Evolutionary conservation across 2,797 vertebrate species (phyloP), one percentile per base, ranked within the genome.

Genomic region (Crocidura indochinensis): DNA sequence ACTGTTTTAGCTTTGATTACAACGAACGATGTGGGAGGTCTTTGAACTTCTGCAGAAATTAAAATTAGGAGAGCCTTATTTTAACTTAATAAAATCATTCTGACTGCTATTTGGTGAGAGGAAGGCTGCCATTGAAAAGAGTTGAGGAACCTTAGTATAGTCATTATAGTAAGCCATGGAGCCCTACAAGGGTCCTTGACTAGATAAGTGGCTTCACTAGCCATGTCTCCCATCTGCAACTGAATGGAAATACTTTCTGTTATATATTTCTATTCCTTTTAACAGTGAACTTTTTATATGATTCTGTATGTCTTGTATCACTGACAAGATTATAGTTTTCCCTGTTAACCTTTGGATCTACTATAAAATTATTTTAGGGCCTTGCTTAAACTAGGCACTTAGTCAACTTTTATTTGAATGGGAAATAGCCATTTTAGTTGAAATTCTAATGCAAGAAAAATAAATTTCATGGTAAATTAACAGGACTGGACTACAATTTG

Each of bases 401-500:
- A 29, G 20, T 84, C 19, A 90, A 53, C 47, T 84, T 94, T 91
- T 80, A 92, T 80, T 90, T 94, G 46, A 80, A 77, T 46, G 65
- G 10, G 12, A 88, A 79, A 26, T 68, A 29, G 38, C 27, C 84
- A 56, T 92, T 89, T 93, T 65, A 73, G 24, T 72, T 82, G 77
- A 49, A 17, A 91, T 73, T 84, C 44, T 85, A 12, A 68, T 62
- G 19, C 3, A 68, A 69, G 65, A 78, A 64, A 78, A 64, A 29
- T 64, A 8, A 67, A 49, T 84, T 84, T 87, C 51, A 49, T 71
- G 82, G 79, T 38, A 64, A 74, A 73, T 76, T 82, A 0, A 68
- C 38, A 49, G 51, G 56, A 84, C 91, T 81, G 60, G n/a, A 77
- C 24, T 83, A 69, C 1, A 72, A 11, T 65, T 81, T 69, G 76